Evolutionary conservation across 2,797 vertebrate genomes (phyloP), one percentile per base, ranked within the genome.

Genomic region (Sciurus vulgaris): DNA sequence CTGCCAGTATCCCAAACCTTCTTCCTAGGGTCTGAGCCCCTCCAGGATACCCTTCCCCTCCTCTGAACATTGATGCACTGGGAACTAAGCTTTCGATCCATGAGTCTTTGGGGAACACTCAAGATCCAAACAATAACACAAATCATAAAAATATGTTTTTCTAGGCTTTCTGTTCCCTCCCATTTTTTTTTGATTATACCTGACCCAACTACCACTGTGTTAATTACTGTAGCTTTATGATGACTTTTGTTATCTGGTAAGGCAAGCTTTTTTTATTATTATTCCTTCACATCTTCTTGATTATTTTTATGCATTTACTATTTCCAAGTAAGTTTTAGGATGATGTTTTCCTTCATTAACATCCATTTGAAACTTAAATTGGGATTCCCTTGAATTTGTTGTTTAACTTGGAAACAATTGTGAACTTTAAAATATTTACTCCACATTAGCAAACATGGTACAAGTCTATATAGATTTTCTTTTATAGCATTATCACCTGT

Each of bases 361-460:
- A 76, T 76, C 54, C 1, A 82, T 85, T 92, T 69, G 63, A 35
- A 86, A 76, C 28, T 86, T 95, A 90, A 70, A 18, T 65, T 93
- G 69, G 51, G 82, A 89, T 86, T 82, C 22, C 54, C 47, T 63
- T 76, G 35, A 82, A 63, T 89, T 82, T 86, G 20, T 88, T 87
- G 35, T 70, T 54, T 65, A 77, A 77, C 8, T 69, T 41, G 18
- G 44, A 22, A 72, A 90, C 30, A 94, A 65, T 28, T 67, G 41
- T 93, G 49, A 73, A 44, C 18, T 89, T 76, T 82, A 92, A 92
- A 76, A 63, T 33, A 82, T 82, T 86, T 92, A 76, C 51, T 96
- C 10, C 14, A 20, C 56, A 9, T 69, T 74, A 76, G 47, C 38
- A 84, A 89, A 10, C 49, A 76, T 38, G 14, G 30, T 94, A 61